phyloP scores from a whole-genome alignment of 92 coral and sea anemone species.

The Chrysogorgia sp. region DNA sequence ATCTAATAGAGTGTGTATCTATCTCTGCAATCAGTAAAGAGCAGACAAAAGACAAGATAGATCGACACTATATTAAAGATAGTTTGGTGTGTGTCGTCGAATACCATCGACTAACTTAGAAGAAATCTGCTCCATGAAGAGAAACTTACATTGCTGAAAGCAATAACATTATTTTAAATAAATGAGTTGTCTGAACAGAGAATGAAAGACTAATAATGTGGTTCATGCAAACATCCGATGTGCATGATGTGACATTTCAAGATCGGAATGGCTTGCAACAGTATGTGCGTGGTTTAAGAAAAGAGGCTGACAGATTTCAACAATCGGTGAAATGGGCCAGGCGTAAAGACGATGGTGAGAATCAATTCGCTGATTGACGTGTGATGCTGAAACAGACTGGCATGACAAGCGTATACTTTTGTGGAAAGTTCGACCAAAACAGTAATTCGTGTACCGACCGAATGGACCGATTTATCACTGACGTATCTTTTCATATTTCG shows the following conservation, averaged over 20 bases:
- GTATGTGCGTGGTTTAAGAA: background rate
- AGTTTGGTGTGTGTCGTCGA: conserved; percentile 11
- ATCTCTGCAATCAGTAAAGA: too few relatives aligned
- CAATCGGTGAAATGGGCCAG: conserved; percentile 6
- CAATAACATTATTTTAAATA: conserved; percentile 23
- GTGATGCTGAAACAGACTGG: background rate
- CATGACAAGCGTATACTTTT: conserved; percentile 8
- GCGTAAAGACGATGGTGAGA: background rate
- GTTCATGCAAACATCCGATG: background rate
- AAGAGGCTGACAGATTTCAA: background rate
- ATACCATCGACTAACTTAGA: conserved; percentile 23
- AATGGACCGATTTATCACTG: too few relatives aligned
- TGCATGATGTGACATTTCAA: conserved; percentile 22
- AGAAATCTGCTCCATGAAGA: conserved; percentile 34
- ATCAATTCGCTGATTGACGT: too few relatives aligned
- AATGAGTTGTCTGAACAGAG: conserved; percentile 41
- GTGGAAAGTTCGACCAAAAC: too few relatives aligned
- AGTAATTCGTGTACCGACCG: too few relatives aligned
- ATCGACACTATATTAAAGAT: too few relatives aligned
- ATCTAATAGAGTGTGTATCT: too few relatives aligned
- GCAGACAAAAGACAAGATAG: too few relatives aligned
- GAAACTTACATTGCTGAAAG: conserved; percentile 18
- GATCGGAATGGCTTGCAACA: too few relatives aligned
- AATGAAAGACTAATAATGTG: conserved; percentile 25
- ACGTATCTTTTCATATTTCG: too few relatives aligned